Percentiles rank a stretch among this genome's conserved stretches.
Evolutionary conservation across 2,888 invertebrate genomes (phyloP).

Genomic region (Nephrotoma guestfalica): DNA sequence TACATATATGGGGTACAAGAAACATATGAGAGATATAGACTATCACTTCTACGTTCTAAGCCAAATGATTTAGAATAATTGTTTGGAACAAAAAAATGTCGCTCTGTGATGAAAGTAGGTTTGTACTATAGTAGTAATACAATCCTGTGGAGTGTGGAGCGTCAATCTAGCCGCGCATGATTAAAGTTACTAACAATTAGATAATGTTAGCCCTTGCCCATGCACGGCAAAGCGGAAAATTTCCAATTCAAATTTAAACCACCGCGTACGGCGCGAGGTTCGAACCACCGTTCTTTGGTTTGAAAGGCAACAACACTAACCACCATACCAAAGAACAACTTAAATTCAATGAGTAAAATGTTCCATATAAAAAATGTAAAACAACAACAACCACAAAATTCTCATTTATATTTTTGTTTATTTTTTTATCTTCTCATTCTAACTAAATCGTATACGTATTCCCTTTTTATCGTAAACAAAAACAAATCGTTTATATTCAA

Average conservation of each 20-base stretch:
- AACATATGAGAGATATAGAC: no score
- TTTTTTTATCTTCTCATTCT: not conserved
- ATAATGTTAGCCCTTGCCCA: not conserved
- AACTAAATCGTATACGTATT: not conserved
- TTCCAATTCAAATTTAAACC: not conserved
- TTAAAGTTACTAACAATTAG: not conserved
- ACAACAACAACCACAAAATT: not conserved
- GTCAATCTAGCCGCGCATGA: not conserved
- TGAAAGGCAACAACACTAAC: not conserved
- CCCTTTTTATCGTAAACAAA: not conserved
- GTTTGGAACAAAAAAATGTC: not conserved
- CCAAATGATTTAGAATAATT: not conserved
- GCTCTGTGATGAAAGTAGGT: conserved; percentile 1
- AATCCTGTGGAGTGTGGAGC: conserved; percentile 1
- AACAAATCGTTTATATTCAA: not conserved
- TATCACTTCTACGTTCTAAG: not conserved
- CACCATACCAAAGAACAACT: not conserved
- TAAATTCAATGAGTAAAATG: not conserved
- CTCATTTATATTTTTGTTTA: not conserved
- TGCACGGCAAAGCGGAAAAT: not conserved
- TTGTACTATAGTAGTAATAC: not conserved
- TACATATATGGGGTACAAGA: no score
- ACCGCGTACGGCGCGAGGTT: no score
- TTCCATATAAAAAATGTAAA: not conserved
- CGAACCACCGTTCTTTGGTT: not conserved